phyloP scores from a whole-genome alignment of 2,888 invertebrate species.

The Lepidochrysops patricia region DNA sequence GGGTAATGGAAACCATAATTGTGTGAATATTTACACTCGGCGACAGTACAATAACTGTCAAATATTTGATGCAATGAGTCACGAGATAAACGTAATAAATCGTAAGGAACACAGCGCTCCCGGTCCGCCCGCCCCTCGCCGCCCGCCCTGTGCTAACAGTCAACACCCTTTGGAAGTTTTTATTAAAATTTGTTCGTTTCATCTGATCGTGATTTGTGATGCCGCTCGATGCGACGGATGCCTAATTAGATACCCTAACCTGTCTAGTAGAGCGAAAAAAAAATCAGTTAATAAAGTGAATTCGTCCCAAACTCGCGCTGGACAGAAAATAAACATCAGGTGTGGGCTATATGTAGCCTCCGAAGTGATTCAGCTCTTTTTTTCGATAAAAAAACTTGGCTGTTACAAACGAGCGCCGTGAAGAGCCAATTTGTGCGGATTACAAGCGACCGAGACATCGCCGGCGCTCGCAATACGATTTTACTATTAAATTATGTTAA shows the following conservation, averaged over 20 bases:
- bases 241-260: background rate
- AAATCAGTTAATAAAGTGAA: too few species aligned
- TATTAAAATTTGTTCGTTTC: constrained; percentile 2
- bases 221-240: background rate
- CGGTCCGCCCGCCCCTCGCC: background rate
- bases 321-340: too few species aligned
- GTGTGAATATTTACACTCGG: background rate
- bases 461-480: background rate
- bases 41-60: background rate
- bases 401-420: background rate
- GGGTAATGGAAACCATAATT: too few species aligned
- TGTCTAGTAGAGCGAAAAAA: background rate
- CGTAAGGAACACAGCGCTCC: background rate
- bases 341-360: too few species aligned
- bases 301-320: too few species aligned
- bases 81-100: background rate
- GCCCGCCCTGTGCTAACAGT: background rate
- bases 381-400: too few species aligned
- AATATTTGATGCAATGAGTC: background rate
- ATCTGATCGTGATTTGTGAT: background rate
- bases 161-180: constrained; percentile 1
- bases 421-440: constrained; percentile 7
- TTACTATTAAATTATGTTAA: background rate
- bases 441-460: background rate
- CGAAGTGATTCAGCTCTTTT: too few species aligned